A percentile compares a stretch with the other conserved stretches of the same genome.
phyloP scores from a whole-genome alignment of 2,797 vertebrate species.

The Otolemur crassicaudatus region DNA sequence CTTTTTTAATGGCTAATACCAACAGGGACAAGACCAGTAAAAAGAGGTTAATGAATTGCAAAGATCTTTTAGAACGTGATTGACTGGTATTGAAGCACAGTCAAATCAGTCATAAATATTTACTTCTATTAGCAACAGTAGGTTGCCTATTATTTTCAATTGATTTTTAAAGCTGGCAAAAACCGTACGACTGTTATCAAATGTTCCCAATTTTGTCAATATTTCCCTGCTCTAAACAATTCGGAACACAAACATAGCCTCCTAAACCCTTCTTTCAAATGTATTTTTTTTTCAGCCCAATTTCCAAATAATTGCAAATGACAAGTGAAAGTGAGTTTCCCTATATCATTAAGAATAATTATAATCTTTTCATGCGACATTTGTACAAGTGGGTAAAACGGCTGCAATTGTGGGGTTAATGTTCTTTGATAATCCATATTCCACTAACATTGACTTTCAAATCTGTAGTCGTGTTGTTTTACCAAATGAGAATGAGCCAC shows the following conservation, averaged over 20 bases:
- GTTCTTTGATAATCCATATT: conserved; percentile 55
- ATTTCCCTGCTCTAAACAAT: conserved; percentile 82
- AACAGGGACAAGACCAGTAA: conserved; percentile 96
- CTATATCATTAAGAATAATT: conserved; percentile 72
- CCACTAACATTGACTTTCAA: conserved; percentile 35
- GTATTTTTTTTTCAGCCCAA: conserved; percentile 54
- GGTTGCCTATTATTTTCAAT: conserved; percentile 94
- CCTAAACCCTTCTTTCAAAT: conserved; percentile 66
- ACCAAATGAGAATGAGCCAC: conserved; percentile 10
- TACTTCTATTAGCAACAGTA: conserved; percentile 96
- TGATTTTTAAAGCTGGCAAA: conserved; percentile 94
- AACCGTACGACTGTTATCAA: conserved; percentile 88
- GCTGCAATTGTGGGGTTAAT: not conserved
- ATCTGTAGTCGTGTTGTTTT: conserved; percentile 37
- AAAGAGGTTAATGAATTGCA: conserved; percentile 99
- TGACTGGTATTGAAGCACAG: conserved; percentile 97
- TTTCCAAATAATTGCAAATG: conserved; percentile 58
- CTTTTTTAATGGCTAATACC: conserved; percentile 97
- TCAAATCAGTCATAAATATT: conserved; percentile 99
- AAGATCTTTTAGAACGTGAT: conserved; percentile 97
- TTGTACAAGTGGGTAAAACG: conserved; percentile 32
- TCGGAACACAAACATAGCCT: conserved; percentile 40
- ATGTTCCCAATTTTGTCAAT: conserved; percentile 87
- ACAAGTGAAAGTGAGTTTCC: conserved; percentile 49
- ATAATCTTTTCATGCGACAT: conserved; percentile 69